Evolutionary conservation across 2,113 vertebrate genomes (phyloP), one percentile per base, ranked within the genome.

Genomic region (Corydoras maculifer): DNA sequence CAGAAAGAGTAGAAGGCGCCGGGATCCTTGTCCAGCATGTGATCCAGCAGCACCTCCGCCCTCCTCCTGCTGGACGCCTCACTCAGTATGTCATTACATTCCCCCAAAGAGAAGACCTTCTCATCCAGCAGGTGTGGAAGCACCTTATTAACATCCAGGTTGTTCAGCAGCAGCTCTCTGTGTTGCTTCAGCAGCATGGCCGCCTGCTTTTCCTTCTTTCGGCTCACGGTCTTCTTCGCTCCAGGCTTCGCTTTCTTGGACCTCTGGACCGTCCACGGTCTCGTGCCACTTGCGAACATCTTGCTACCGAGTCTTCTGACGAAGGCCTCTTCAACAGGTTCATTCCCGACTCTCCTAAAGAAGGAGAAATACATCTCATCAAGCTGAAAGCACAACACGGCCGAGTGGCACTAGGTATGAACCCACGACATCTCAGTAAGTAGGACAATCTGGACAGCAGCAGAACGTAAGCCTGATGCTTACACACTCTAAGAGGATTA

Each of bases 401-500:
- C 8, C 3, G 51, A 3, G 13, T 14, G 5, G 8, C 32, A 43
- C 35, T 43, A 43, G 35, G 35, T n/a, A 0, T 57, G 54, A 7
- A 13, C n/a, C 13, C 12, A 15, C 54, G 82, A 89, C 87, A 84
- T 84, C 83, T 84, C 84, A 81, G 83, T 74, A 83, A 88, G 83
- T 79, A 80, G 84, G 82, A 84, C 89, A 90, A 87, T 91, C 91
- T 90, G 94, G 87, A 89, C 87, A 81, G 77, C 77, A 71, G 82
- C 87, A 85, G 84, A 86, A 84, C 86, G 85, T 86, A 85, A 82
- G 86, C 82, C 75, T 79, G 78, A 83, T 85, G 88, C 89, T 90
- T 90, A 87, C 79, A 70, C 72, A 82, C 79, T 79, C 79, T 93
- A 93, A 96, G 92, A 93, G 92, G 92, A 96, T 96, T 95, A 92